These are phyloP conservation scores for Neolamprologus caudopunctatus DNA, from an alignment of 2,113 vertebrate species.

Conservation along the genomic window DNA sequence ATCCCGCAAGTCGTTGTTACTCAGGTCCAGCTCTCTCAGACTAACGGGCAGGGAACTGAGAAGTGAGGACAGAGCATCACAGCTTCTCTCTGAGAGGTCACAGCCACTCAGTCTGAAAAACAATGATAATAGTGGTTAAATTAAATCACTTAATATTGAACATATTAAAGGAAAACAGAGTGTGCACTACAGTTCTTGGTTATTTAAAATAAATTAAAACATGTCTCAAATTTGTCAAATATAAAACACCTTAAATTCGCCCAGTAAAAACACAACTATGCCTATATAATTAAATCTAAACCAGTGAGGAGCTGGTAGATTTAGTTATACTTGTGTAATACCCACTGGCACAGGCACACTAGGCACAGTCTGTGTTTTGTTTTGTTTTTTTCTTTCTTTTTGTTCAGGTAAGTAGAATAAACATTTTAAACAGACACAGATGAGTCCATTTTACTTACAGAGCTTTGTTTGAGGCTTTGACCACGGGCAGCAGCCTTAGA, in stretches of 20 bases:
- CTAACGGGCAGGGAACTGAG: neutral
- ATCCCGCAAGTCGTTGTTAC: neutral
- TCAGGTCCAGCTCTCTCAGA: neutral
- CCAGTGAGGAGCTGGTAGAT: neutral
- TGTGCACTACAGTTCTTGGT: neutral
- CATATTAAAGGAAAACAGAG: neutral
- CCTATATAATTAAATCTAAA: neutral
- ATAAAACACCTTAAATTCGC: neutral
- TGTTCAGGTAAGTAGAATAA: neutral
- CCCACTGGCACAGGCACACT: neutral
- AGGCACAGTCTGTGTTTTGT: neutral
- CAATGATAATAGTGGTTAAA: neutral
- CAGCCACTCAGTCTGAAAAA: neutral
- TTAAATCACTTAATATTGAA: neutral
- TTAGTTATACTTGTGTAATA: neutral
- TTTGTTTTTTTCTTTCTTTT: neutral
- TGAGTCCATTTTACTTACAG: neutral
- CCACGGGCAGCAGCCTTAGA: neutral
- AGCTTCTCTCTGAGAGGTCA: neutral
- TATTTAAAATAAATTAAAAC: neutral
- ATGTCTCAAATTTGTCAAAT: neutral
- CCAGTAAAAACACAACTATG: neutral
- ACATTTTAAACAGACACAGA: neutral
- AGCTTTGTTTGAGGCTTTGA: neutral
- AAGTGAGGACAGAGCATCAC: neutral